Evolutionary conservation across 2,888 invertebrate species (phyloP).

Genomic region (Tetramorium bicarinatum): DNA sequence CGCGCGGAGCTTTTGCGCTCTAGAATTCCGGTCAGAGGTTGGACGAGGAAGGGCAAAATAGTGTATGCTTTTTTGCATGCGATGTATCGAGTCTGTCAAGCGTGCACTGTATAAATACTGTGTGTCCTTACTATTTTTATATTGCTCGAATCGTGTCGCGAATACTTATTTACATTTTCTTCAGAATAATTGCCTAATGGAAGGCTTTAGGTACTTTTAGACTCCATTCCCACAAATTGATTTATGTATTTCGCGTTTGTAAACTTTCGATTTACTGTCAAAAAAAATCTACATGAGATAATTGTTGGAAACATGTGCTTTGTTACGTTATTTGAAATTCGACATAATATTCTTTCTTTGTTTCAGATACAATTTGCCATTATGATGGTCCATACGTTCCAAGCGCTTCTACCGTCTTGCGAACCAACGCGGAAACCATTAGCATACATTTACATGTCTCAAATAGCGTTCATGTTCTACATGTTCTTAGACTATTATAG

Average conservation of each 20-base stretch:
- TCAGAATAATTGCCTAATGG: neutral
- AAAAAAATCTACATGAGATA: neutral
- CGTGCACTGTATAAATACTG: slow-evolving; percentile 45
- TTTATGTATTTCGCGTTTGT: neutral
- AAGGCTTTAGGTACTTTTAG: neutral
- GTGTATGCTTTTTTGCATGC: slow-evolving; percentile 51
- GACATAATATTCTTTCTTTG: slow-evolving; percentile 29
- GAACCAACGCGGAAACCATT: slow-evolving; percentile 87
- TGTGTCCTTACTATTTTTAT: slow-evolving; percentile 10
- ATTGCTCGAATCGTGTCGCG: neutral
- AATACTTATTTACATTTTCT: neutral
- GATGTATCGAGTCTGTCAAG: slow-evolving; percentile 39
- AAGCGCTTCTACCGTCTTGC: slow-evolving; percentile 88
- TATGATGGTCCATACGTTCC: slow-evolving; percentile 88
- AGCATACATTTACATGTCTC: slow-evolving; percentile 88
- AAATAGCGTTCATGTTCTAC: slow-evolving; percentile 90
- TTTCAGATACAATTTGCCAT: slow-evolving; percentile 90
- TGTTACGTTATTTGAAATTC: neutral
- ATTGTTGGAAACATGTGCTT: neutral
- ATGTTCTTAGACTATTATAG: slow-evolving; percentile 92
- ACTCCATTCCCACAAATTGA: neutral
- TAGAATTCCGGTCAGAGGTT: slow-evolving; percentile 40
- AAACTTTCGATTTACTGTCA: neutral
- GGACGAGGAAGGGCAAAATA: slow-evolving; percentile 30
- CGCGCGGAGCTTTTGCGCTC: slow-evolving; percentile 62